Percentiles rank a stretch among this genome's conserved stretches.
These are phyloP conservation scores for Apoda limacodes DNA, from an alignment of 2,888 invertebrate genomes.

Conservation along the genomic window DNA sequence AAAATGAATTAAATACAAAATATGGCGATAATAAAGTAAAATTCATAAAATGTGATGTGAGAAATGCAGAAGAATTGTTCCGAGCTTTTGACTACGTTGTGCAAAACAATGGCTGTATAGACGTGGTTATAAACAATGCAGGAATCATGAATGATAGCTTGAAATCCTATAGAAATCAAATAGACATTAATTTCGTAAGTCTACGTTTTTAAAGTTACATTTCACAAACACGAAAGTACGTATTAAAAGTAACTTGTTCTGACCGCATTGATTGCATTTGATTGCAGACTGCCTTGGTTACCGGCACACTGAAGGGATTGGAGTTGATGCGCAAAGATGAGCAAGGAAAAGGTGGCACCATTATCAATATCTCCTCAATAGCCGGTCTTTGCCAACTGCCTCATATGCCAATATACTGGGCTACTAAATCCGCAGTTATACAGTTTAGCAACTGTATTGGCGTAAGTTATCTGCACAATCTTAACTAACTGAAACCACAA, in stretches of 20 bases:
- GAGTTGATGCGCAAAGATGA: slow-evolving; percentile 26
- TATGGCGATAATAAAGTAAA: slow-evolving; percentile 28
- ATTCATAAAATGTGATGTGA: slow-evolving; percentile 37
- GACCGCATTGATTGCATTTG: neutral
- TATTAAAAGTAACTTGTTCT: neutral
- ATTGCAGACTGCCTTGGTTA: slow-evolving; percentile 22
- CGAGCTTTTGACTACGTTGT: slow-evolving; percentile 25
- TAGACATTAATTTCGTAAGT: slow-evolving; percentile 37
- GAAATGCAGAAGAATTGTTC: slow-evolving; percentile 28
- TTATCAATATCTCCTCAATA: slow-evolving; percentile 26
- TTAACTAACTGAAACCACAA: too few species aligned
- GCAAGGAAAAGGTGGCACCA: slow-evolving; percentile 25
- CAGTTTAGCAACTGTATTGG: slow-evolving; percentile 28
- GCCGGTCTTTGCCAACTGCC: slow-evolving; percentile 19
- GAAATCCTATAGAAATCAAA: slow-evolving; percentile 28
- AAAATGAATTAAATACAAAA: slow-evolving; percentile 28
- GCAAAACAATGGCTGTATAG: slow-evolving; percentile 28
- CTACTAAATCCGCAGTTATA: slow-evolving; percentile 24
- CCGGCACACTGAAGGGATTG: slow-evolving; percentile 23
- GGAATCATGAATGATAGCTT: slow-evolving; percentile 34
- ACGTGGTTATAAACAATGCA: slow-evolving; percentile 34
- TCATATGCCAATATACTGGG: slow-evolving; percentile 23
- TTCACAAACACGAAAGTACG: neutral
- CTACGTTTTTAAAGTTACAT: too few species aligned
- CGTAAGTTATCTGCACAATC: too few species aligned